A percentile compares a stretch with the other conserved stretches of the same genome.
Evolutionary conservation across 2,113 vertebrate species (phyloP).

Genomic region (Nyctibius bracteatus): DNA sequence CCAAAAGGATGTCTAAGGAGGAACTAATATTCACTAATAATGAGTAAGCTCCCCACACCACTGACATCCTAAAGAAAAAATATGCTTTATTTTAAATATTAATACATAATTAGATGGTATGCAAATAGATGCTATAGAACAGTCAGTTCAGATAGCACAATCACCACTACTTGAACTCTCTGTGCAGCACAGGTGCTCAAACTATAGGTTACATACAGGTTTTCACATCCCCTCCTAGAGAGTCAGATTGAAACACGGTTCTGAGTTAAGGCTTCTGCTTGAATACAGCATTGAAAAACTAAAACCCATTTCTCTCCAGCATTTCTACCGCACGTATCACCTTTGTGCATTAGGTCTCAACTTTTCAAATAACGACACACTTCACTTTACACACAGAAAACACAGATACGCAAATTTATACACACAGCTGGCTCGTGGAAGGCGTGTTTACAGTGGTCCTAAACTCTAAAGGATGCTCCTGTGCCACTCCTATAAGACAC

Average conservation of each 20-base stretch:
- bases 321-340: not conserved
- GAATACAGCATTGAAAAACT: not conserved
- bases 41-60: not conserved
- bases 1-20: not conserved
- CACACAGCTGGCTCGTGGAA: not conserved
- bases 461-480: not conserved
- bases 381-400: not conserved
- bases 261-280: not conserved
- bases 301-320: not conserved
- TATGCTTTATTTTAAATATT: not conserved
- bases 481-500: not conserved
- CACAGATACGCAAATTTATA: not conserved
- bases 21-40: constrained; percentile 9
- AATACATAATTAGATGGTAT: not conserved
- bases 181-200: not conserved
- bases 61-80: not conserved
- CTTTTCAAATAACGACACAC: not conserved
- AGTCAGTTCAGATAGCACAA: not conserved
- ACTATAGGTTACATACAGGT: not conserved
- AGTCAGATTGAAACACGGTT: not conserved
- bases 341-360: not conserved
- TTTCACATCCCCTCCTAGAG: not conserved
- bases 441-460: not conserved
- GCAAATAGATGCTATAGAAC: not conserved
- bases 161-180: not conserved